Conservation (phyloP, 2,113 vertebrate genomes). For the Rhea americana region DNA sequence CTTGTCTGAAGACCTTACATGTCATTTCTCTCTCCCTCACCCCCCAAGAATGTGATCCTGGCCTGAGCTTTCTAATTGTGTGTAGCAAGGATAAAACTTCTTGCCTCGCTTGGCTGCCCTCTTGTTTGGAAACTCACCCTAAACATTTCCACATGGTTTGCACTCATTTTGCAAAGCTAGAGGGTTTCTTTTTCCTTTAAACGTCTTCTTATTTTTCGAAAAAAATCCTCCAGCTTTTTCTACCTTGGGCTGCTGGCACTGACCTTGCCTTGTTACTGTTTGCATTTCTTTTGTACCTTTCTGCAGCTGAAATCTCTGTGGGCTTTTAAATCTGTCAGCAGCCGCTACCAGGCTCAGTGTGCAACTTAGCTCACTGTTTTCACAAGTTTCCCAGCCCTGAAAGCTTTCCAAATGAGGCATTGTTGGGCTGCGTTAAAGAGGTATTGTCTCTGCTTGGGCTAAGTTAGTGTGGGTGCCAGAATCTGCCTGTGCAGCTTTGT, state of each 20-base stretch:
- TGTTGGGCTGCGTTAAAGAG: constrained; percentile 66
- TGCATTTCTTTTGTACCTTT: constrained; percentile 73
- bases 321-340: constrained; percentile 72
- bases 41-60: constrained; percentile 58
- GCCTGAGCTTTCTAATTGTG: constrained; percentile 62
- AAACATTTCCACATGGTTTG: constrained; percentile 75
- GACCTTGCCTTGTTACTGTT: constrained; percentile 64
- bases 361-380: constrained; percentile 73
- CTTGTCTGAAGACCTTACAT: constrained; percentile 59
- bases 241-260: constrained; percentile 63
- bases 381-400: constrained; percentile 66
- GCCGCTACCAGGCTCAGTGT: constrained; percentile 69
- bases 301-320: constrained; percentile 55
- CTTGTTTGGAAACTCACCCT: constrained; percentile 67
- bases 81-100: constrained; percentile 64
- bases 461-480: constrained; percentile 27
- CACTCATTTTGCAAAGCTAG: constrained; percentile 50
- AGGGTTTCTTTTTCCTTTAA: not conserved
- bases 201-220: not conserved
- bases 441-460: constrained; percentile 48
- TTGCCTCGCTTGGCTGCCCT: constrained; percentile 64
- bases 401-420: constrained; percentile 66
- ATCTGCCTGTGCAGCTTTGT: not conserved
- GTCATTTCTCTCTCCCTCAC: constrained; percentile 35
- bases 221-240: constrained; percentile 4